Base-by-base conservation (phyloP, 1,140 invertebrate genomes). In the Bombus ignitus region DNA sequence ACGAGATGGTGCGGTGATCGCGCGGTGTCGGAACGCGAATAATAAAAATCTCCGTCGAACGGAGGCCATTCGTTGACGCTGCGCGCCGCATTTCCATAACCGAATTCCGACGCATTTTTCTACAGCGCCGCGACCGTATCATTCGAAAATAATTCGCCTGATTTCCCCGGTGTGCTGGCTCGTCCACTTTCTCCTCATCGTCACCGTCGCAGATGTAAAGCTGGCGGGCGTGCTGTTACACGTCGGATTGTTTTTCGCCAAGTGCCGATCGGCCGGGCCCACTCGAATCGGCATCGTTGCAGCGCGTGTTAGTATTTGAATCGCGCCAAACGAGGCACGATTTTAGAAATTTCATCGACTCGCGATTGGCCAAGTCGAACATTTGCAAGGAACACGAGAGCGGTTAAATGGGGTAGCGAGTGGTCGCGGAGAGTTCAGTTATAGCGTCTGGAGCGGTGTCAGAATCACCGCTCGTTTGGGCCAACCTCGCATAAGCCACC, bases 311-410 rank as follows among this genome's bases (percentile, higher is more conserved):
- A 5, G 0, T 47, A 47, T 87, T 89, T 32, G 66, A 89, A 37
- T 57, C 68, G 37, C 88, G 86, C 44, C 65, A 83, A 39, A 86
- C 87, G 13, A 78, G 81, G 28, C 80, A 86, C 57, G 83, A 84
- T 4, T 83, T 89, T 59, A 73, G 84, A 32, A 73, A 86, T 71
- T 86, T 84, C 37, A 86, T 89, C 76, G 83, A 86, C 70, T 86
- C 76, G 35, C 8, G 35, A 39, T 39, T 4, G n/a, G 22, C 22
- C 2, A 42, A 81, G n/a, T 13, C 9, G 0, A 42, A 3, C 18
- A 47, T 5, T 39, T 22, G 18, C 13, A n/a, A n/a, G 57, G 73
- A 79, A n/a, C 39, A 2, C 53, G n/a, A 1, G 13, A 9, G 10
- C 32, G 32, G 32, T 8, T 2, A 2, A 13, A 73, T 8, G 32